Evolutionary conservation across 2,888 invertebrate genomes (phyloP).

Genomic region (Gerosis bhagava): DNA sequence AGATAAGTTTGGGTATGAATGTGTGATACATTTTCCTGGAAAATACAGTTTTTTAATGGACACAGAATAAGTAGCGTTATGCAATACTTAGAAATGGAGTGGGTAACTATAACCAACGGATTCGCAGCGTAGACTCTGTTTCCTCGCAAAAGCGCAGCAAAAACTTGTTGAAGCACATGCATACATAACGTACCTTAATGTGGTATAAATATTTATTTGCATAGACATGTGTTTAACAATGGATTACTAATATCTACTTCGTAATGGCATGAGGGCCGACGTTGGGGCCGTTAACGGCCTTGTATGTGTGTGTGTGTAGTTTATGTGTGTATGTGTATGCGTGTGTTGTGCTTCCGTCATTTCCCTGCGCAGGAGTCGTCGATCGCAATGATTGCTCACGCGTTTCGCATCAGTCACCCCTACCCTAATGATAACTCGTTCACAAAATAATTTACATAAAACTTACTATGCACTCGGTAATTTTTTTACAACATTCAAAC

Average conservation of each 20-base stretch:
- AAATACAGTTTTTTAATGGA: no score
- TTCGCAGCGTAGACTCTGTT: slow-evolving; percentile 9
- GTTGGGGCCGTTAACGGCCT: slow-evolving; percentile 31
- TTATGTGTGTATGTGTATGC: slow-evolving; percentile 40
- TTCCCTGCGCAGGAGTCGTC: slow-evolving; percentile 73
- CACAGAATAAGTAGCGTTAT: slow-evolving; percentile 20
- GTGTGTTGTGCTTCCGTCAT: slow-evolving; percentile 65
- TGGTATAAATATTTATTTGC: slow-evolving; percentile 66
- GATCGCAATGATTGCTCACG: slow-evolving; percentile 78
- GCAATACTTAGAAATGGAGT: slow-evolving; percentile 22
- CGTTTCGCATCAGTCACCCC: slow-evolving; percentile 79
- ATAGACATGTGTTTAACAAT: slow-evolving; percentile 58
- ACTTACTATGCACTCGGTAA: slow-evolving; percentile 55
- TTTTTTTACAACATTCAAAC: slow-evolving; percentile 58
- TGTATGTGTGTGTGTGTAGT: slow-evolving; percentile 34
- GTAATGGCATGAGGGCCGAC: slow-evolving; percentile 32
- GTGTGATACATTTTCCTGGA: no score
- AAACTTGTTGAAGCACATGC: slow-evolving; percentile 51
- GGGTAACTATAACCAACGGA: slow-evolving; percentile 21
- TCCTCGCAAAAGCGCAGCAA: slow-evolving; percentile 38
- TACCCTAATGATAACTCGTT: slow-evolving; percentile 66
- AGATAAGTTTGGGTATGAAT: no score
- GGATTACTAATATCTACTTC: slow-evolving; percentile 57
- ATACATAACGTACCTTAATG: slow-evolving; percentile 48
- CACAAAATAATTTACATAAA: slow-evolving; percentile 76